Percentiles rank a stretch among this genome's conserved stretches.
Evolutionary conservation across 1,140 invertebrate species (phyloP).

Genomic region (Wasmannia auropunctata): DNA sequence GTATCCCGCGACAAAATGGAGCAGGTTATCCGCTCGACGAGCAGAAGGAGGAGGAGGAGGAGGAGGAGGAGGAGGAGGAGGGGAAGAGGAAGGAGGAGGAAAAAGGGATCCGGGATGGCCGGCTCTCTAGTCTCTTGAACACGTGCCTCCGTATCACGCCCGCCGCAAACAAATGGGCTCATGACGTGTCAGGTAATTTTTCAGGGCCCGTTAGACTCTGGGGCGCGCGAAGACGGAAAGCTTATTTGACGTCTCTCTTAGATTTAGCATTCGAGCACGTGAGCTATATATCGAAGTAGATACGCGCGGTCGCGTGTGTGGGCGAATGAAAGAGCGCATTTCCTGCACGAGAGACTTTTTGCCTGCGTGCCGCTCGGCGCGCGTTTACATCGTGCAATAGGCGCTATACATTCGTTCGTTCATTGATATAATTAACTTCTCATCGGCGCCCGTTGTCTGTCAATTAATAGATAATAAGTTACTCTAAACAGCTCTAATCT

Average conservation of each 20-base stretch:
- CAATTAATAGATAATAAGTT: background rate
- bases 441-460: background rate
- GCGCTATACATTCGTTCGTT: too few species aligned
- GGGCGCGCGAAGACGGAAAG: conserved; percentile 4
- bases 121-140: conserved; percentile 10
- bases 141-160: conserved; percentile 13
- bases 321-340: conserved; percentile 2
- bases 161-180: conserved; percentile 31
- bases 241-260: conserved; percentile 27
- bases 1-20: conserved; percentile 37
- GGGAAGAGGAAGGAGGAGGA: background rate
- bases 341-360: conserved; percentile 19
- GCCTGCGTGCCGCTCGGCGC: background rate
- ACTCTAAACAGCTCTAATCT: background rate
- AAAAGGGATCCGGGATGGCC: background rate
- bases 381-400: background rate
- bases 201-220: conserved; percentile 22
- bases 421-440: conserved; percentile 3
- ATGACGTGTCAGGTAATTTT: conserved; percentile 40
- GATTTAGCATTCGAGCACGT: background rate
- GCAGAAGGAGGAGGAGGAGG: background rate
- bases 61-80: background rate
- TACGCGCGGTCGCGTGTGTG: background rate
- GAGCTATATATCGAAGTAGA: background rate
- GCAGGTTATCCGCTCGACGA: background rate